Percentiles rank a stretch among this genome's conserved stretches.
Conservation (phyloP, 1,140 invertebrate species). For the Diploscapter pachys region DNA sequence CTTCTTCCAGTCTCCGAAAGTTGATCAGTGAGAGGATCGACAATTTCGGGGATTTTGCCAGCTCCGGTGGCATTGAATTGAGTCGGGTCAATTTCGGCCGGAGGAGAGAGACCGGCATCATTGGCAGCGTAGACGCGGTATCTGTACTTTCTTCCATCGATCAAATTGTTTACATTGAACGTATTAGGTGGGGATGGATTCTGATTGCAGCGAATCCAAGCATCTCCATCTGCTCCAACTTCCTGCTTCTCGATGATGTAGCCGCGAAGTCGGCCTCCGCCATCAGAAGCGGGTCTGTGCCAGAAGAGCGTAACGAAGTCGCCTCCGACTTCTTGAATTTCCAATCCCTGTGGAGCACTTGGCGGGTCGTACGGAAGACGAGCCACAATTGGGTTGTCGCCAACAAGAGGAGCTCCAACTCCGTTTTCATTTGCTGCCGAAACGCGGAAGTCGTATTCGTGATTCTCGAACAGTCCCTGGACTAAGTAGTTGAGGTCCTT, state of each 20-base stretch:
- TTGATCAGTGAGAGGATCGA: constrained; percentile 74
- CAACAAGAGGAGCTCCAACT: constrained; percentile 83
- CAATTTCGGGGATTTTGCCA: constrained; percentile 48
- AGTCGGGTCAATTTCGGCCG: constrained; percentile 19
- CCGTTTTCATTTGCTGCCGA: constrained; percentile 96
- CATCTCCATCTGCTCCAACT: constrained; percentile 52
- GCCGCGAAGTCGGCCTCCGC: constrained; percentile 87
- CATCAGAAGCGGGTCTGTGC: constrained; percentile 87
- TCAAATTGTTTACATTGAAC: constrained; percentile 90
- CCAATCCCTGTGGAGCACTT: constrained; percentile 81
- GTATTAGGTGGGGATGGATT: constrained; percentile 78
- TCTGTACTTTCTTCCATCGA: constrained; percentile 93
- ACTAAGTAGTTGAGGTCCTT: constrained; percentile 78
- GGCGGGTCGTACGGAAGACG: constrained; percentile 94
- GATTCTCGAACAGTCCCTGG: constrained; percentile 89
- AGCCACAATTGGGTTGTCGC: constrained; percentile 82
- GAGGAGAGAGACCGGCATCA: constrained; percentile 57
- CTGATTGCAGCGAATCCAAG: constrained; percentile 68
- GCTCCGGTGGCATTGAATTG: constrained; percentile 43
- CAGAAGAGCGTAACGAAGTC: constrained; percentile 96
- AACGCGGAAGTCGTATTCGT: constrained; percentile 93
- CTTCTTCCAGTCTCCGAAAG: constrained; percentile 68
- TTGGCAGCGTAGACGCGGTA: constrained; percentile 95
- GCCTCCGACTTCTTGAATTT: constrained; percentile 84
- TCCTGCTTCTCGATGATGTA: constrained; percentile 96